phyloP scores from a whole-genome alignment of 2,113 vertebrate genomes.

The Trichomycterus rosablanca region DNA sequence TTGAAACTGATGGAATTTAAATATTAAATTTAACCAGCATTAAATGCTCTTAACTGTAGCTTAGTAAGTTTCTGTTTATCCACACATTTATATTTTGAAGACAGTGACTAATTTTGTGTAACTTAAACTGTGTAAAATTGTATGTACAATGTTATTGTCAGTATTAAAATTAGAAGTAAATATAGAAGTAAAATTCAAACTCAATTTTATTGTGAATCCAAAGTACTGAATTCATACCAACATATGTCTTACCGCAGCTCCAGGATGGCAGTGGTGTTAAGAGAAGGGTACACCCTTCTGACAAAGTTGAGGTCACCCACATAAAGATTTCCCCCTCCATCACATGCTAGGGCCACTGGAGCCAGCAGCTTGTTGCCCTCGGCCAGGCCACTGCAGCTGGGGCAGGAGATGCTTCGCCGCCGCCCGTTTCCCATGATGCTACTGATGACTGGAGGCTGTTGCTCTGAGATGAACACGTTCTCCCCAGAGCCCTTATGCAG shows the following conservation, averaged over 20 bases:
- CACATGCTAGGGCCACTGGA: conserved; percentile 80
- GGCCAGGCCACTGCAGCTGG: conserved; percentile 85
- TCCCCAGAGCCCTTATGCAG: conserved; percentile 87
- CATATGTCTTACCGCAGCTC: conserved; percentile 85
- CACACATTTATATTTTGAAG: no score
- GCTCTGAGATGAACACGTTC: conserved; percentile 79
- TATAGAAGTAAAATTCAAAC: no score
- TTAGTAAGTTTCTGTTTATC: no score
- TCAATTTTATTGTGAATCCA: no score
- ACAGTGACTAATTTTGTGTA: no score
- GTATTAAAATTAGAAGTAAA: no score
- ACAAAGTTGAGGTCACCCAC: conserved; percentile 88
- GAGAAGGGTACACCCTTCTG: conserved; percentile 79
- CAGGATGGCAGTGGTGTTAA: conserved; percentile 81
- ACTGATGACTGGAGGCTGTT: conserved; percentile 83
- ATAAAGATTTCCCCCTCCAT: conserved; percentile 81
- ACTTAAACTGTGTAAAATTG: no score
- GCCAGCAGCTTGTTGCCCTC: conserved; percentile 87
- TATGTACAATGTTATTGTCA: no score
- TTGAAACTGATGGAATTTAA: no score
- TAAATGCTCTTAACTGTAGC: no score
- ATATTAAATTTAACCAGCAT: no score
- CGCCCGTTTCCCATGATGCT: conserved; percentile 87
- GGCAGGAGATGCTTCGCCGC: conserved; percentile 83
- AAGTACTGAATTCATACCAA: no score